Percentiles rank a stretch among this genome's conserved stretches.
phyloP scores from a whole-genome alignment of 2,888 invertebrate species.

The Megaustenia siamemsis region DNA sequence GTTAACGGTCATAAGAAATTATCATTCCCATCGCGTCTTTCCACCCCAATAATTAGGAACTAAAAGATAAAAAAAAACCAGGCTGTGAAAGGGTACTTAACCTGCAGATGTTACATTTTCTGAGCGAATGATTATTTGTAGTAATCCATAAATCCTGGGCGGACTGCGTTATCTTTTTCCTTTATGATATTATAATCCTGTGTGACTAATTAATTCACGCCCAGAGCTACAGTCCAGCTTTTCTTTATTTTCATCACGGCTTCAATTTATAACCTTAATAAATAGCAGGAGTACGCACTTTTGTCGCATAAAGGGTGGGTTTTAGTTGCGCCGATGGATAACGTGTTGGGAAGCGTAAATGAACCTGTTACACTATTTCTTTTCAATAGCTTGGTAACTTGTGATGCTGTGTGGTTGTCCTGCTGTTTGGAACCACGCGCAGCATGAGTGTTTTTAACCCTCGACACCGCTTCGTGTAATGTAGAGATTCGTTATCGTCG shows the following conservation, averaged over 20 bases:
- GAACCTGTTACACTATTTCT: constrained; percentile 7
- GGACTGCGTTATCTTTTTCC: neutral
- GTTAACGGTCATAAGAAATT: neutral
- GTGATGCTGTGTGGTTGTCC: neutral
- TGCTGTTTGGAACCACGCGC: neutral
- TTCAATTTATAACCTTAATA: neutral
- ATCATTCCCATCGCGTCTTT: neutral
- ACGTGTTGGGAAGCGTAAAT: neutral
- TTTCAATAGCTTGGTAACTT: neutral
- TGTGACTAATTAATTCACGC: constrained; percentile 10
- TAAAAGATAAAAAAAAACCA: neutral
- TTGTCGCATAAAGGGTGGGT: neutral
- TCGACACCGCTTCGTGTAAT: neutral
- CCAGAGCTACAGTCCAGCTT: neutral
- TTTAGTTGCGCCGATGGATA: neutral
- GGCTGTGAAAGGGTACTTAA: neutral
- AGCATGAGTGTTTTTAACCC: neutral
- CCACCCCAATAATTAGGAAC: neutral
- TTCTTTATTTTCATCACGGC: neutral
- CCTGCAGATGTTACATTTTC: constrained; percentile 24
- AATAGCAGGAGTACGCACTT: neutral
- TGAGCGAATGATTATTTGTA: constrained; percentile 1
- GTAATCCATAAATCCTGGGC: neutral
- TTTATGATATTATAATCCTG: neutral
- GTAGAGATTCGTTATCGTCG: too few species aligned